Percentiles rank a stretch among this genome's conserved stretches.
Evolutionary conservation across 2,113 vertebrate genomes (phyloP).

Genomic region (Acrocephalus arundinaceus): DNA sequence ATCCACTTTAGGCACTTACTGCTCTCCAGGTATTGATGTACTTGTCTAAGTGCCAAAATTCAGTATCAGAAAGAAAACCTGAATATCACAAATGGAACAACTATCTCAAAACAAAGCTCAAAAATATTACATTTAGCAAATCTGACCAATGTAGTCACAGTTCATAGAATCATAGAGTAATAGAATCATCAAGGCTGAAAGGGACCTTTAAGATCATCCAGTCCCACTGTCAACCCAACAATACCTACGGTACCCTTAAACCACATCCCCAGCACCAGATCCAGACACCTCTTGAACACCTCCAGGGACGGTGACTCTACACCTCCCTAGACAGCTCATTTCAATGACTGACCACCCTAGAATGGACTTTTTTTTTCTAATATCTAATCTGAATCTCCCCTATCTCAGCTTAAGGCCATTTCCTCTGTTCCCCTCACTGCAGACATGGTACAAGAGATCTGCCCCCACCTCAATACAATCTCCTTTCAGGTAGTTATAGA

Average conservation of each 20-base stretch:
- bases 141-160: background rate
- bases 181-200: background rate
- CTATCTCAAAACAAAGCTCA: background rate
- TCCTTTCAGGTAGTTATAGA: background rate
- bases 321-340: background rate
- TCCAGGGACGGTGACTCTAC: too few relatives aligned
- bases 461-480: rapidly evolving
- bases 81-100: background rate
- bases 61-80: background rate
- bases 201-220: background rate
- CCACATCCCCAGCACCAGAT: background rate
- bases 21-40: background rate
- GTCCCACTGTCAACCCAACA: rapidly evolving
- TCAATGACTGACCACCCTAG: background rate
- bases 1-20: background rate
- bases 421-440: background rate
- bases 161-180: background rate
- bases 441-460: background rate
- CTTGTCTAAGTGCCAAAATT: background rate
- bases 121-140: background rate
- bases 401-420: background rate
- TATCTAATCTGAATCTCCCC: background rate
- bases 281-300: too few relatives aligned
- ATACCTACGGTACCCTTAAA: background rate
- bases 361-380: background rate